These are phyloP conservation scores for Lobophora halterata DNA, from an alignment of 2,888 invertebrate species.

Conservation along the genomic window DNA sequence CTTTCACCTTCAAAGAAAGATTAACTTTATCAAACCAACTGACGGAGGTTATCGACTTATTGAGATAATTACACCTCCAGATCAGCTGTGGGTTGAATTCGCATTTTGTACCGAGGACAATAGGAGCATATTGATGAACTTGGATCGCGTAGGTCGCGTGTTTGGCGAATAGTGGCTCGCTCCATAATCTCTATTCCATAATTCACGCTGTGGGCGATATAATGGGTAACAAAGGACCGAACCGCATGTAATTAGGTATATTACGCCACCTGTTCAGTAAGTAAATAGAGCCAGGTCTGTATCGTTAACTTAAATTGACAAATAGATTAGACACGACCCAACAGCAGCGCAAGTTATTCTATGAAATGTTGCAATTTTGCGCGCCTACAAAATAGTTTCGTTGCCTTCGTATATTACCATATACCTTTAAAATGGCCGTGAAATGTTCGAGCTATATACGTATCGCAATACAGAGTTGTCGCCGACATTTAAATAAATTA, in stretches of 20 bases:
- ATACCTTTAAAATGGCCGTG: slow-evolving; percentile 48
- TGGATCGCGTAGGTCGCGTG: slow-evolving; percentile 44
- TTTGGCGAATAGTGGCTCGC: slow-evolving; percentile 48
- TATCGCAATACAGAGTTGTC: slow-evolving; percentile 55
- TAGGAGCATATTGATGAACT: slow-evolving; percentile 45
- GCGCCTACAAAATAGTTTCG: slow-evolving; percentile 26
- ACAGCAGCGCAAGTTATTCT: slow-evolving; percentile 34
- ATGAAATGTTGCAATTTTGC: slow-evolving; percentile 38
- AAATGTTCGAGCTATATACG: slow-evolving; percentile 46
- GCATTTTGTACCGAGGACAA: slow-evolving; percentile 50
- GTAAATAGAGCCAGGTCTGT: slow-evolving; percentile 27
- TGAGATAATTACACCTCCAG: slow-evolving; percentile 3
- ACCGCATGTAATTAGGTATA: slow-evolving; percentile 4
- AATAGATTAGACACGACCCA: slow-evolving; percentile 48
- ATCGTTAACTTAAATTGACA: slow-evolving; percentile 22
- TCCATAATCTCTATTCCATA: slow-evolving; percentile 24
- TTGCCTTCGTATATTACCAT: slow-evolving; percentile 19
- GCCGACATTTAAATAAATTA: slow-evolving; percentile 63
- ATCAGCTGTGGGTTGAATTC: slow-evolving; percentile 40
- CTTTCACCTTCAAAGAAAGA: background rate
- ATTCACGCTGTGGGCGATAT: slow-evolving; percentile 45
- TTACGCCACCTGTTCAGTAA: slow-evolving; percentile 25
- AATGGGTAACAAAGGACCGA: slow-evolving; percentile 39
- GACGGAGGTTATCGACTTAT: background rate
- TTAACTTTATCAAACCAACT: background rate